Evolutionary conservation across 2,888 invertebrate genomes (phyloP).

Genomic region (Tenthredo livida): DNA sequence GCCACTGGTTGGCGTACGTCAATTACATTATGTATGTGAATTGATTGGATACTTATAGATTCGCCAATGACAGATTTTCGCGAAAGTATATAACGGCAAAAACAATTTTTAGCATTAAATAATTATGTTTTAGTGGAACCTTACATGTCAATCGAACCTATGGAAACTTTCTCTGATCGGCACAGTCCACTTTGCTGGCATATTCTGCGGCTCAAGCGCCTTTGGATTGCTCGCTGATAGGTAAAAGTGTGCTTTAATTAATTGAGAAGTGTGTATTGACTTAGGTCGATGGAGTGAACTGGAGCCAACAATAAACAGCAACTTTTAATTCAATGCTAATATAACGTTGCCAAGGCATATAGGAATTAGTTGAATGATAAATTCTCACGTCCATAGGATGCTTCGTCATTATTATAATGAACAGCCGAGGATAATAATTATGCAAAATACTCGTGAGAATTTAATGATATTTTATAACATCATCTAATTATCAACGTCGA

Average conservation of each 20-base stretch:
- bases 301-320: neutral
- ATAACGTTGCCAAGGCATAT: neutral
- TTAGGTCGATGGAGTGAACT: neutral
- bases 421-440: neutral
- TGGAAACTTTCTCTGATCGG: constrained; percentile 83
- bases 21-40: neutral
- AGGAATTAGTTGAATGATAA: neutral
- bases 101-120: constrained; percentile 53
- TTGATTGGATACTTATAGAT: neutral
- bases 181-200: constrained; percentile 83
- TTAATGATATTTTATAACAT: neutral
- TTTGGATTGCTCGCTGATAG: constrained; percentile 83
- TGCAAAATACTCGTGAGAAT: neutral
- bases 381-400: neutral
- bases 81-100: neutral
- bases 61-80: neutral
- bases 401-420: neutral
- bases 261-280: neutral
- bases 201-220: constrained; percentile 82
- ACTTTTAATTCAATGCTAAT: neutral
- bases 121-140: constrained; percentile 79
- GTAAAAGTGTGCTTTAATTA: constrained; percentile 71
- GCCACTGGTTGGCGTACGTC: neutral
- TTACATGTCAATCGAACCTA: constrained; percentile 82
- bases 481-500: neutral